Conservation (phyloP, 1,140 invertebrate genomes). For the Eupristina koningsbergeri region DNA sequence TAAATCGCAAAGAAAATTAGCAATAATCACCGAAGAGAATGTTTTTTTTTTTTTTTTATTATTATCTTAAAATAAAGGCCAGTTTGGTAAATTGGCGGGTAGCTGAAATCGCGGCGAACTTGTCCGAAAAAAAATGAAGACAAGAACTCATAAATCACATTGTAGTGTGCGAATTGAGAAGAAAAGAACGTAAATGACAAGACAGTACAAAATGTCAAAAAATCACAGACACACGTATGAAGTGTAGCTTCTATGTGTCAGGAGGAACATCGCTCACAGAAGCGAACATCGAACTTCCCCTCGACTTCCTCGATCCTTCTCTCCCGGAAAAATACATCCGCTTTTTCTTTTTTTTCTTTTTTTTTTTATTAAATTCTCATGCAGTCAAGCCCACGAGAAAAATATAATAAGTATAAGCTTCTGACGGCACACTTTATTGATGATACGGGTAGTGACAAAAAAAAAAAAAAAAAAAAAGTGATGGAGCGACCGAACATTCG, state of each 20-base stretch:
- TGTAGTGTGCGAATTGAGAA: background rate
- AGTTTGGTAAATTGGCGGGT: too few relatives aligned
- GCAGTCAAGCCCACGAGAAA: background rate
- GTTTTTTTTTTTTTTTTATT: too few relatives aligned
- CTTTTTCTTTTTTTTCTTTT: background rate
- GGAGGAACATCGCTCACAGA: slow-evolving; percentile 29
- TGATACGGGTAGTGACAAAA: slow-evolving; percentile 33
- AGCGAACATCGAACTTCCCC: slow-evolving; percentile 20
- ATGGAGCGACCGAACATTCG: background rate
- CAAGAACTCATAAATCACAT: slow-evolving; percentile 32
- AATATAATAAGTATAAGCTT: slow-evolving; percentile 41
- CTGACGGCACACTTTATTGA: slow-evolving; percentile 37
- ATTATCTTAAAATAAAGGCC: background rate
- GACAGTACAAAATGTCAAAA: slow-evolving; percentile 3
- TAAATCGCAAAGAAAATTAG: background rate
- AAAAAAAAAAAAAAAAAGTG: slow-evolving; percentile 17
- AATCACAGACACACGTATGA: slow-evolving; percentile 26
- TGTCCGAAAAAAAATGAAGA: background rate
- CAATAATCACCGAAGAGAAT: background rate
- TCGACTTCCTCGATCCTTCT: background rate
- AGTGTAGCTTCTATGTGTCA: background rate
- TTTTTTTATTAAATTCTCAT: slow-evolving; percentile 48
- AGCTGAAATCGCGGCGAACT: too few relatives aligned
- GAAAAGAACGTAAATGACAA: slow-evolving; percentile 10
- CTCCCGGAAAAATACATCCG: slow-evolving; percentile 21